Evolutionary conservation across 2,888 invertebrate genomes (phyloP).

Genomic region (Stenodema calcarata): DNA sequence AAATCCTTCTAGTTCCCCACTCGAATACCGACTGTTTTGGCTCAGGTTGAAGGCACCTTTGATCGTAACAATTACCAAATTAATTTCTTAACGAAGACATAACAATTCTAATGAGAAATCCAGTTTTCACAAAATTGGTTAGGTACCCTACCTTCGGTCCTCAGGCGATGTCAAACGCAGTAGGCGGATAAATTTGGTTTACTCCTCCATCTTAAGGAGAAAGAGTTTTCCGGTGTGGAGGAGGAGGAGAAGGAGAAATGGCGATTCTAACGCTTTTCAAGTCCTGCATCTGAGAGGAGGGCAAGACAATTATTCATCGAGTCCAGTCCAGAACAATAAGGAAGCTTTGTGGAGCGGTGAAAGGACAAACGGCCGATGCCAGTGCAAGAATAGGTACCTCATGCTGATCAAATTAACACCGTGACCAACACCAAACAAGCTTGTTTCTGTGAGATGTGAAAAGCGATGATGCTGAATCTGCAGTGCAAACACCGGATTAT

Average conservation of each 20-base stretch:
- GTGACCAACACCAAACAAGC: not conserved
- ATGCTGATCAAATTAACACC: not conserved
- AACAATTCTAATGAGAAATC: too few relatives aligned
- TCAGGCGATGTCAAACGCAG: not conserved
- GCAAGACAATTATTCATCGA: not conserved
- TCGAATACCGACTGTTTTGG: too few relatives aligned
- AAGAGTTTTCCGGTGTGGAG: conserved; percentile 19
- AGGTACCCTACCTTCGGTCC: not conserved
- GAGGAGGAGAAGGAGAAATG: not conserved
- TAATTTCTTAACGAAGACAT: too few relatives aligned
- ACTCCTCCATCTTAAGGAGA: not conserved
- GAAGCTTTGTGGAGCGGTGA: not conserved
- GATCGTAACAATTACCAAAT: too few relatives aligned
- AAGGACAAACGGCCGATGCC: not conserved
- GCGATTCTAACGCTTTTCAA: conserved; percentile 9
- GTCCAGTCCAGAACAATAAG: not conserved
- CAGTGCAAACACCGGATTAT: too few relatives aligned
- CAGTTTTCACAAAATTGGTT: not conserved
- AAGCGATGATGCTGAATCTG: not conserved
- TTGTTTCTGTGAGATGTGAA: not conserved
- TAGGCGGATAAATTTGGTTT: not conserved
- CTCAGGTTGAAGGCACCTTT: too few relatives aligned
- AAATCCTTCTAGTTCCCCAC: too few relatives aligned
- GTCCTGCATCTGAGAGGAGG: conserved; percentile 39
- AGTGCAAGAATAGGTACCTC: not conserved